phyloP scores from a whole-genome alignment of 1,140 invertebrate species.

The Globodera ellingtonae region DNA sequence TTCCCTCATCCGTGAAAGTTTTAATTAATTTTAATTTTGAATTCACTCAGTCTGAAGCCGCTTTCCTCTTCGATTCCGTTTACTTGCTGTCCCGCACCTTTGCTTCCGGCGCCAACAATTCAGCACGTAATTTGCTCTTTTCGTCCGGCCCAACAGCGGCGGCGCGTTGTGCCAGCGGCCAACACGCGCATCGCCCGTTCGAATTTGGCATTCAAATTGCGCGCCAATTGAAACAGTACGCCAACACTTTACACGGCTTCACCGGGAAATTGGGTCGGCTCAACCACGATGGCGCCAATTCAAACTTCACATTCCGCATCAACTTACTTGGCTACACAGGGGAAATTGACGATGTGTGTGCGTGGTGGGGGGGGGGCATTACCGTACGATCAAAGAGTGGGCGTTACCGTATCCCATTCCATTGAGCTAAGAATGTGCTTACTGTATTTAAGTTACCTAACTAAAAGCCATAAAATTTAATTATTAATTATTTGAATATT shows the following conservation, averaged over 20 bases:
- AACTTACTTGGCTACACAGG: conserved; percentile 61
- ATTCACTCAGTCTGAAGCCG: conserved; percentile 56
- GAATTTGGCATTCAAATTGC: conserved; percentile 47
- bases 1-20: neutral
- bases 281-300: neutral
- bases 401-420: no score
- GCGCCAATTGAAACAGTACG: conserved; percentile 8
- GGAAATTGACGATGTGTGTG: conserved; percentile 54
- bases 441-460: no score
- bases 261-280: conserved; percentile 47
- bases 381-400: no score
- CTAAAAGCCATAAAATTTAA: no score
- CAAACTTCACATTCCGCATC: conserved; percentile 64
- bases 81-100: conserved; percentile 54
- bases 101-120: conserved; percentile 14
- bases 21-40: neutral
- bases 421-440: no score
- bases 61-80: conserved; percentile 58
- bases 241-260: conserved; percentile 49
- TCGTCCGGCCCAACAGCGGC: neutral
- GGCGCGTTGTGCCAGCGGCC: neutral
- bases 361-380: no score
- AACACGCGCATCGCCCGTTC: conserved; percentile 6
- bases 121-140: conserved; percentile 14
- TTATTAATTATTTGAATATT: no score